Evolutionary conservation across 2,797 vertebrate genomes (phyloP).

Genomic region (Aulostomus chinensis): DNA sequence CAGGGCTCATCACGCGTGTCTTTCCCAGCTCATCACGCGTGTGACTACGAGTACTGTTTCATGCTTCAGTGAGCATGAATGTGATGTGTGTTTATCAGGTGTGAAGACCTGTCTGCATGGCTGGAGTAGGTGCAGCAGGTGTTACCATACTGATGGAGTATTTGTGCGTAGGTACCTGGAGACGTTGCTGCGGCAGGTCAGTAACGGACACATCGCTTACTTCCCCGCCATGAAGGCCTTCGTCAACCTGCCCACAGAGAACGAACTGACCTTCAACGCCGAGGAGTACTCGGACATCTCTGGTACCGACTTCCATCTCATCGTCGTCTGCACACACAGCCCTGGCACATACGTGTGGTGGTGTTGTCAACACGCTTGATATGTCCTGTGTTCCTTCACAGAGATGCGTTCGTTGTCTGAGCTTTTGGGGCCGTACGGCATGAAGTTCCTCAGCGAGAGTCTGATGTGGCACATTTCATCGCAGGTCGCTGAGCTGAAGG

Average conservation of each 20-base stretch:
- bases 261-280: slow-evolving; percentile 97
- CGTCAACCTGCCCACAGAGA: slow-evolving; percentile 97
- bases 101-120: too few relatives aligned
- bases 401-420: slow-evolving; percentile 97
- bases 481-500: slow-evolving; percentile 98
- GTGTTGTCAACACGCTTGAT: not conserved
- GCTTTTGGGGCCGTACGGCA: slow-evolving; percentile 95
- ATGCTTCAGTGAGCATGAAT: not conserved
- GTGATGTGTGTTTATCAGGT: slow-evolving; percentile 2
- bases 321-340: too few relatives aligned
- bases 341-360: too few relatives aligned
- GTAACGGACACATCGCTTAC: slow-evolving; percentile 98
- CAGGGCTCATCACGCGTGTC: too few relatives aligned
- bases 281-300: slow-evolving; percentile 99
- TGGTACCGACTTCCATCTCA: slow-evolving; percentile 75
- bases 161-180: slow-evolving; percentile 93
- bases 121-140: too few relatives aligned
- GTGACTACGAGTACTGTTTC: too few relatives aligned
- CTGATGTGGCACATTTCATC: slow-evolving; percentile 99
- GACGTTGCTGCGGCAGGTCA: slow-evolving; percentile 96
- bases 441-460: slow-evolving; percentile 99
- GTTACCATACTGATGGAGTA: too few relatives aligned
- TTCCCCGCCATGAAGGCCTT: slow-evolving; percentile 99
- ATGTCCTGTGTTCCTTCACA: slow-evolving; percentile 54
- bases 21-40: too few relatives aligned